Evolutionary conservation across 2,113 vertebrate genomes (phyloP).

Genomic region (Erythrolamprus reginae): DNA sequence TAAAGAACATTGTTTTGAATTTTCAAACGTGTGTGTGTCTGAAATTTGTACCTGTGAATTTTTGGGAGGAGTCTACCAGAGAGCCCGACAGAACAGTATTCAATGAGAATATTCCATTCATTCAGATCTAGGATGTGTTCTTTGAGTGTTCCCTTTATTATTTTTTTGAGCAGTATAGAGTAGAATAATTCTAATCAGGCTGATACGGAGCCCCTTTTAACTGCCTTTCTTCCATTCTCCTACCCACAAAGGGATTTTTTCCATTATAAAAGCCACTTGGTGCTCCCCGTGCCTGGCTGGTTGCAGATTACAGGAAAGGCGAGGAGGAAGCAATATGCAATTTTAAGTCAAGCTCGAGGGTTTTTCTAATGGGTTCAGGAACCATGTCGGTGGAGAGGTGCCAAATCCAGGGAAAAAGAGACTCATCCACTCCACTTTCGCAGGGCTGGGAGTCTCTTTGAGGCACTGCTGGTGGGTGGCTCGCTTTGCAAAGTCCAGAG

Average conservation of each 20-base stretch:
- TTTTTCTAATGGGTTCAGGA: constrained; percentile 62
- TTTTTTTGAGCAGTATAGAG: no score
- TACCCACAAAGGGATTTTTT: background rate
- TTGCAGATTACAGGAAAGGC: background rate
- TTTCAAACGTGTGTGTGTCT: no score
- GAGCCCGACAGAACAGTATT: no score
- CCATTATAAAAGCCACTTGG: background rate
- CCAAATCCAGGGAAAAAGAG: background rate
- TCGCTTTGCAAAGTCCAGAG: constrained; percentile 55
- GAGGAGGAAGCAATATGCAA: background rate
- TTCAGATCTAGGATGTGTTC: no score
- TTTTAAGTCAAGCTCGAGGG: constrained; percentile 49
- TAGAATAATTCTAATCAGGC: no score
- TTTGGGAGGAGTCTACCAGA: no score
- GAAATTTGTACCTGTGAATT: no score
- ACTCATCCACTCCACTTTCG: background rate
- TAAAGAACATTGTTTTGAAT: no score
- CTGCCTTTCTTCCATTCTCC: no score
- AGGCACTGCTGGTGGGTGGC: constrained; percentile 46
- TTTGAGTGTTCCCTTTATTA: no score
- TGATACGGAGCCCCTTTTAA: background rate
- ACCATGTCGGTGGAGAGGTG: constrained; percentile 24
- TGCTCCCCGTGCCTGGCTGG: background rate
- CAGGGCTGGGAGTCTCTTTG: background rate
- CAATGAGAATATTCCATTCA: no score